Conservation (phyloP, 2,797 vertebrate species). For the Leptoclinus maculatus region DNA sequence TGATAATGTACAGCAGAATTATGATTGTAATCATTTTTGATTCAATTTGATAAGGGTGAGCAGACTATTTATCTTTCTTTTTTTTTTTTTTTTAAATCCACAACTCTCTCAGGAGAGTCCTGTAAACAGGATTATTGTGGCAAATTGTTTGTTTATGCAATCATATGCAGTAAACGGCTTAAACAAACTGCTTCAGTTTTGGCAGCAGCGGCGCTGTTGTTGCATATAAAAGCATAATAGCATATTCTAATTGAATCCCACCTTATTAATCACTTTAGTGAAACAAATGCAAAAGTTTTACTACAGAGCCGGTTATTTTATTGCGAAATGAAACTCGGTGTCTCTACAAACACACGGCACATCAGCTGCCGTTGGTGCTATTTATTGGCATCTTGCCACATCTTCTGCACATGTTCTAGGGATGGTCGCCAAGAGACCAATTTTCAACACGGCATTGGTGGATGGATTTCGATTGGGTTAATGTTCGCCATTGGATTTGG, state of each 20-base stretch:
- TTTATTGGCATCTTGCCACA: background rate
- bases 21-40: constrained; percentile 44
- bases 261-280: constrained; percentile 55
- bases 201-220: constrained; percentile 37
- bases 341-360: constrained; percentile 8
- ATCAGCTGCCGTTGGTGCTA: background rate
- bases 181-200: constrained; percentile 57
- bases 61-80: constrained; percentile 32
- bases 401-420: background rate
- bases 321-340: constrained; percentile 18
- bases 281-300: constrained; percentile 53
- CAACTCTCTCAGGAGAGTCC: constrained; percentile 19
- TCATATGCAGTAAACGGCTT: constrained; percentile 57
- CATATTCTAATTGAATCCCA: constrained; percentile 42
- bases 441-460: background rate
- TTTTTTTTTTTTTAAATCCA: constrained; percentile 7
- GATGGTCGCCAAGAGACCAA: background rate
- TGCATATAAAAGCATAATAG: constrained; percentile 35
- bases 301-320: constrained; percentile 4
- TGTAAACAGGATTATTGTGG: constrained; percentile 62
- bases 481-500: background rate
- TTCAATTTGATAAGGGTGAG: constrained; percentile 43
- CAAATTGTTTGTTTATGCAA: constrained; percentile 53
- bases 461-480: background rate
- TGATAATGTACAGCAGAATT: constrained; percentile 30